A percentile compares a stretch with the other conserved stretches of the same genome.
Conservation (phyloP, 2,113 vertebrate genomes). For the Butorides virescens region DNA sequence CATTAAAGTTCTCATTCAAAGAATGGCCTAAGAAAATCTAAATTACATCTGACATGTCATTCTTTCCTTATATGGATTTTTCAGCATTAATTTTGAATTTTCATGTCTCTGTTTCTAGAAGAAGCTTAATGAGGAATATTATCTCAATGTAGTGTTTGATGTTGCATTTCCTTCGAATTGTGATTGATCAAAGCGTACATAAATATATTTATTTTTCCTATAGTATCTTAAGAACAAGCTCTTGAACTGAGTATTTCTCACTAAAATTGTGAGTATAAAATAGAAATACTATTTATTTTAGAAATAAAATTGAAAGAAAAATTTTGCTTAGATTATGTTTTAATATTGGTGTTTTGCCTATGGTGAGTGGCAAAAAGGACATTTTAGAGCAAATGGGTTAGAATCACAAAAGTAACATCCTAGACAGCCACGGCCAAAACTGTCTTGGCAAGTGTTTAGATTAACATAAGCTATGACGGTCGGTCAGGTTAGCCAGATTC, state of each 20-base stretch:
- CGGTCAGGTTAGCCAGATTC: not conserved
- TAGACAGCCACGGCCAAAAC: not conserved
- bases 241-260: not conserved
- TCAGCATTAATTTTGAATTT: constrained; percentile 1
- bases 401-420: not conserved
- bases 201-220: not conserved
- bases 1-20: not conserved
- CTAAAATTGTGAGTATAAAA: not conserved
- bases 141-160: constrained; percentile 9
- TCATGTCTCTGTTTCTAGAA: not conserved
- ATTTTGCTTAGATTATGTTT: not conserved
- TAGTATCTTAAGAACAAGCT: not conserved
- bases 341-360: not conserved
- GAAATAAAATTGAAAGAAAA: not conserved
- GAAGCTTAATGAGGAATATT: not conserved
- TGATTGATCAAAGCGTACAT: not conserved
- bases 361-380: rapidly evolving
- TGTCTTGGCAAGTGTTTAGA: not conserved
- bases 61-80: not conserved
- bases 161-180: not conserved
- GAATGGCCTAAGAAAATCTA: not conserved
- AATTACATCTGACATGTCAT: not conserved
- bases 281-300: not conserved
- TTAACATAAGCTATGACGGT: not conserved
- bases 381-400: not conserved